phyloP scores from a whole-genome alignment of 2,797 vertebrate species.

The Ptychobarbus kaznakovi region DNA sequence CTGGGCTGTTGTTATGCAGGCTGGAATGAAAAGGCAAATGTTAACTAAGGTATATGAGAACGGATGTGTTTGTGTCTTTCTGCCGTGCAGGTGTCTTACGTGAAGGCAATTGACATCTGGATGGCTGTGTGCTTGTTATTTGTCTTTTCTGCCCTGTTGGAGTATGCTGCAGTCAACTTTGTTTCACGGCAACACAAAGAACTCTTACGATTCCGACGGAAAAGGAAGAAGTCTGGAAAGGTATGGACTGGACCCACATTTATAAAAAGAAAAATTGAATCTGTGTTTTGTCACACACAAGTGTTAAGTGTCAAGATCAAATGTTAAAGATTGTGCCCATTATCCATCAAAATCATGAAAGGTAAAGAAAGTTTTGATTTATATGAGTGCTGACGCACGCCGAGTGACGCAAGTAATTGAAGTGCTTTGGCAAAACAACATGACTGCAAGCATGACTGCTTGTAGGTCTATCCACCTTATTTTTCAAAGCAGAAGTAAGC shows the following conservation, averaged over 20 bases:
- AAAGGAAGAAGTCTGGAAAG: constrained; percentile 88
- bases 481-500: not conserved
- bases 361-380: not conserved
- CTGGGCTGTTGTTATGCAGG: constrained; percentile 1
- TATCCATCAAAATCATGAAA: not conserved
- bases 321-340: no score
- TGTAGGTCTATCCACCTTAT: not conserved
- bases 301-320: not conserved
- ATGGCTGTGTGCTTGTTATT: constrained; percentile 98
- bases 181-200: constrained; percentile 98
- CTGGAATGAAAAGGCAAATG: not conserved
- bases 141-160: constrained; percentile 94
- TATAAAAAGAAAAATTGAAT: not conserved
- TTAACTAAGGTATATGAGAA: constrained; percentile 32
- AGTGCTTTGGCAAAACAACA: not conserved
- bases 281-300: not conserved
- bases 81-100: constrained; percentile 88
- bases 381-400: not conserved
- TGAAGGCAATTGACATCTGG: constrained; percentile 98
- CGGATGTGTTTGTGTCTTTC: constrained; percentile 41
- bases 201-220: constrained; percentile 86
- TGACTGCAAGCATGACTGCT: not conserved
- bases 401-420: not conserved
- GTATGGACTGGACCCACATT: constrained; percentile 66
- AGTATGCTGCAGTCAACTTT: constrained; percentile 97